Evolutionary conservation across 2,113 vertebrate genomes (phyloP), one percentile per base, ranked within the genome.

Genomic region (Semnornis frantzii): DNA sequence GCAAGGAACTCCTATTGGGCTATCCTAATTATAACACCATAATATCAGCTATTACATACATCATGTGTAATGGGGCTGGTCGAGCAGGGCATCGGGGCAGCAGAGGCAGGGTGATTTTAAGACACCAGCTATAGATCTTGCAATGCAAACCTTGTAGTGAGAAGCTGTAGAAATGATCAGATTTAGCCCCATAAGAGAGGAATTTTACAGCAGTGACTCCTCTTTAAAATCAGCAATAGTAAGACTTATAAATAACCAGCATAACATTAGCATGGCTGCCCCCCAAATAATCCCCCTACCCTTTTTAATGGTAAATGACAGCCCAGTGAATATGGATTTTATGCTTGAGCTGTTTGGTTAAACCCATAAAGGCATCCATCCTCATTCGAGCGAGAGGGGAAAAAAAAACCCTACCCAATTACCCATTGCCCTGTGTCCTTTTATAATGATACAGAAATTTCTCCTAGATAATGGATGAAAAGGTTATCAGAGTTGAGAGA

Each of bases 281-380:
- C 93, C 92, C 88, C 68, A 91, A 93, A 87, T 85, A 96, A 92
- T 89, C 92, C 65, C 89, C 78, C 79, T 95, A 94, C 86, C 85
- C 94, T 92, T 82, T 94, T 88, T 92, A 96, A 96, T 85, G 77
- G 92, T 97, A 95, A 96, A 89, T 93, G 97, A 96, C 96, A 97
- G 82, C 88, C 55, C 94, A 72, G 73, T 94, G 96, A 97, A 95
- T 93, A 91, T 96, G 92, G 86, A 94, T 97, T 97, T 97, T 95
- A 97, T 97, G 96, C 95, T 90, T 95, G 94, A 98, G 87, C 94
- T 94, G 92, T 78, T 94, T 97, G 86, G 94, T 96, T 95, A 96
- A 96, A 96, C 93, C 92, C 87, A 97, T 86, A 85, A 95, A 97
- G 94, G 74, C 87, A 96, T 81, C 80, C 83, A 92, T 91, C 95